Percentiles rank a stretch among this genome's conserved stretches.
These are phyloP conservation scores for Dipodomys ordii DNA, from an alignment of 2,113 vertebrate genomes.

Conservation along the genomic window DNA sequence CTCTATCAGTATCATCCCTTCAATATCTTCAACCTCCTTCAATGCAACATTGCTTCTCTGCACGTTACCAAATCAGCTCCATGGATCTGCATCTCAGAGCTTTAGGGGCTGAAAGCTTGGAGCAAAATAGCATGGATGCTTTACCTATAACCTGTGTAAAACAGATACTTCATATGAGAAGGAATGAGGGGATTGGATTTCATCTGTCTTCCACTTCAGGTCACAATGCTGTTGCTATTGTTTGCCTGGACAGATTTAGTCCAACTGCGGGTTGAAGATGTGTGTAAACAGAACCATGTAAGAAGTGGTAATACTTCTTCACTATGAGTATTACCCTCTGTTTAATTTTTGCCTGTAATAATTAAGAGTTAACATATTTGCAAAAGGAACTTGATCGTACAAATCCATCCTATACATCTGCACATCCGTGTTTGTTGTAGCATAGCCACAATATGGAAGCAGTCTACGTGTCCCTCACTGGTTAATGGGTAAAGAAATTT, in stretches of 20 bases:
- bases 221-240: not conserved
- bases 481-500: too few relatives aligned
- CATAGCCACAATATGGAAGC: not conserved
- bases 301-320: not conserved
- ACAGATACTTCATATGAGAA: not conserved
- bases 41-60: not conserved
- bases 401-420: not conserved
- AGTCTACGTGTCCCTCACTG: too few relatives aligned
- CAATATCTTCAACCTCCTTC: too few relatives aligned
- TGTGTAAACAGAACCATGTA: not conserved
- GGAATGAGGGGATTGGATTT: not conserved
- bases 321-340: not conserved
- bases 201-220: not conserved
- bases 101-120: not conserved
- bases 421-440: too few relatives aligned
- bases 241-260: not conserved
- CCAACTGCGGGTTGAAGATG: too few relatives aligned
- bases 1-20: too few relatives aligned
- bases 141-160: not conserved
- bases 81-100: not conserved
- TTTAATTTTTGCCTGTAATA: not conserved
- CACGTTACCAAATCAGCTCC: not conserved
- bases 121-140: not conserved
- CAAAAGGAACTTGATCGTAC: accelerated
- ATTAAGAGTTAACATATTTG: not conserved